Evolutionary conservation across 2,113 vertebrate species (phyloP).

Genomic region (Neotoma lepida): DNA sequence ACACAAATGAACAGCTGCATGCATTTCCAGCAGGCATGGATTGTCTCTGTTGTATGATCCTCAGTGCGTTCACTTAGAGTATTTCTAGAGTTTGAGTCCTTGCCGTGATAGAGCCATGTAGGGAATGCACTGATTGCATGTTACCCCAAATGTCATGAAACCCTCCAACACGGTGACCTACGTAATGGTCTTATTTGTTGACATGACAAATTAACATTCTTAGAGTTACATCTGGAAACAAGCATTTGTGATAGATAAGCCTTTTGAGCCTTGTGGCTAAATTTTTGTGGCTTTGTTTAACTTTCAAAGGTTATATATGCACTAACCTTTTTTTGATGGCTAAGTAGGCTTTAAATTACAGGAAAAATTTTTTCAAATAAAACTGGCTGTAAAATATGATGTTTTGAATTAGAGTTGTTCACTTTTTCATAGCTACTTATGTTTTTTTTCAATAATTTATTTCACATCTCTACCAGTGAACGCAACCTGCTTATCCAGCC

Average conservation of each 20-base stretch:
- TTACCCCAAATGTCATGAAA: slow-evolving; percentile 80
- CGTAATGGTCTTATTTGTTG: slow-evolving; percentile 79
- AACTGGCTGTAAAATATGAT: slow-evolving; percentile 70
- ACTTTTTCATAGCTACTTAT: slow-evolving; percentile 64
- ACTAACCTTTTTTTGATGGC: slow-evolving; percentile 83
- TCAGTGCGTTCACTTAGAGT: slow-evolving; percentile 81
- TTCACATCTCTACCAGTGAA: slow-evolving; percentile 66
- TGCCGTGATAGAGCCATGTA: slow-evolving; percentile 83
- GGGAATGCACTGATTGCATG: slow-evolving; percentile 84
- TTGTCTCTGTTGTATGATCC: slow-evolving; percentile 83
- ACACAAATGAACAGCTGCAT: slow-evolving; percentile 81
- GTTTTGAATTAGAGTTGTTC: slow-evolving; percentile 72
- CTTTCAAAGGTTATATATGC: slow-evolving; percentile 82
- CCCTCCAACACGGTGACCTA: slow-evolving; percentile 74
- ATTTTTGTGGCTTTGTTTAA: slow-evolving; percentile 79
- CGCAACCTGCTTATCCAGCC: slow-evolving; percentile 56
- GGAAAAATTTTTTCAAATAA: slow-evolving; percentile 72
- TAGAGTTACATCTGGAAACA: slow-evolving; percentile 77
- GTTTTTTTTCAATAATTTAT: slow-evolving; percentile 76
- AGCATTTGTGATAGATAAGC: slow-evolving; percentile 77
- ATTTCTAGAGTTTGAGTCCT: slow-evolving; percentile 82
- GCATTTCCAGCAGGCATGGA: slow-evolving; percentile 84
- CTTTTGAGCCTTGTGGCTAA: slow-evolving; percentile 77
- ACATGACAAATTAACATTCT: slow-evolving; percentile 75
- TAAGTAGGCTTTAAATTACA: slow-evolving; percentile 80